Evolutionary conservation across 1,140 invertebrate species (phyloP).

Genomic region (Venturia canescens): DNA sequence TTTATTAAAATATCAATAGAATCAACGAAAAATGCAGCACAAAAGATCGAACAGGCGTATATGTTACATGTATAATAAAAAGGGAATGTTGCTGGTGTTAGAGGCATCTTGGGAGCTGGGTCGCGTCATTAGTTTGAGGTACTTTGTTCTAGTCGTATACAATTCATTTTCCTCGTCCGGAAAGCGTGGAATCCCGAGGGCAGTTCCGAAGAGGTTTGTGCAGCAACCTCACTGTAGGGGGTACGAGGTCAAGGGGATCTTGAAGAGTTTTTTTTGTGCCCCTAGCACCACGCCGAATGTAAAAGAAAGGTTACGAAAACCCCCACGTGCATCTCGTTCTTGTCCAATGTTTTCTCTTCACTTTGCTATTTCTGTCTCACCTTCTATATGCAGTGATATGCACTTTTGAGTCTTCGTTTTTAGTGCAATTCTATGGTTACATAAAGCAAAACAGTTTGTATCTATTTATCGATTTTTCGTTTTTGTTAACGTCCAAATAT

Average conservation of each 20-base stretch:
- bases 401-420: background rate
- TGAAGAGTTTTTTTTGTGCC: constrained; percentile 23
- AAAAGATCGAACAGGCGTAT: too few species aligned
- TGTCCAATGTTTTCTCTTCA: background rate
- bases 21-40: too few species aligned
- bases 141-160: constrained; percentile 37
- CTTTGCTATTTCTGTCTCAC: constrained; percentile 20
- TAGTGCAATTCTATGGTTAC: background rate
- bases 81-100: background rate
- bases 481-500: too few species aligned
- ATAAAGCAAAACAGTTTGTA: background rate
- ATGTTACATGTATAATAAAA: too few species aligned
- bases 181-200: constrained; percentile 28
- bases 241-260: constrained; percentile 44
- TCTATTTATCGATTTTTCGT: too few species aligned
- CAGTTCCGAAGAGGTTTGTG: constrained; percentile 25
- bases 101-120: background rate
- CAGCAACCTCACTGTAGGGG: constrained; percentile 7
- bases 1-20: too few species aligned
- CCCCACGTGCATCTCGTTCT: constrained; percentile 15
- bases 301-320: constrained; percentile 4
- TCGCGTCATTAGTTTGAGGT: constrained; percentile 44
- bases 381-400: background rate
- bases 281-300: constrained; percentile 5
- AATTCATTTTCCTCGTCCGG: constrained; percentile 43